These are phyloP conservation scores for Phymastichus coffea DNA, from an alignment of 1,140 invertebrate species.

Conservation along the genomic window DNA sequence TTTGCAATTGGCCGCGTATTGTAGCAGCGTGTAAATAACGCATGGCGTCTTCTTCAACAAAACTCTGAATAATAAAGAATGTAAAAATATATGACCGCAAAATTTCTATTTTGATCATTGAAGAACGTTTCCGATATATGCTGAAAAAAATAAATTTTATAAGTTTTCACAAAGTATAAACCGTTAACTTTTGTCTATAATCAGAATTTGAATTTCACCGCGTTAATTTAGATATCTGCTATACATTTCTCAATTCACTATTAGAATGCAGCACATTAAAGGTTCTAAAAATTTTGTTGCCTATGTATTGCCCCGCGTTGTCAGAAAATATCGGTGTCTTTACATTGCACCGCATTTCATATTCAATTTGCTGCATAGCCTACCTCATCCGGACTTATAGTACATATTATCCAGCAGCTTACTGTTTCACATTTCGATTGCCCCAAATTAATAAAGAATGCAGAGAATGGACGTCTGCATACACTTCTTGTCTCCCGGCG, in stretches of 20 bases:
- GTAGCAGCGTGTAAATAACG: no score
- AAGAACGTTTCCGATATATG: slow-evolving; percentile 40
- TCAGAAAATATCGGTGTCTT: neutral
- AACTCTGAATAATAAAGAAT: no score
- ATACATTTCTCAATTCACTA: slow-evolving; percentile 47
- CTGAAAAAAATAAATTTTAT: slow-evolving; percentile 38
- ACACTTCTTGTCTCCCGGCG: no score
- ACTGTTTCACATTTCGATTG: slow-evolving; percentile 35
- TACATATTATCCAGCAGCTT: slow-evolving; percentile 25
- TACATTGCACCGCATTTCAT: slow-evolving; percentile 15
- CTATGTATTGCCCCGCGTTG: slow-evolving; percentile 30
- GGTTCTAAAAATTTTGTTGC: slow-evolving; percentile 34
- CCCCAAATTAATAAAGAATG: no score
- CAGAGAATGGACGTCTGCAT: no score
- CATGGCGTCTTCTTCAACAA: no score
- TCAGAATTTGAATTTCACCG: slow-evolving; percentile 36
- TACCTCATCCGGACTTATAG: slow-evolving; percentile 33
- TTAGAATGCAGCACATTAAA: slow-evolving; percentile 38
- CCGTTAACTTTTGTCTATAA: slow-evolving; percentile 43
- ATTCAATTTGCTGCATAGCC: slow-evolving; percentile 21
- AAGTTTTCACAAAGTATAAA: slow-evolving; percentile 51
- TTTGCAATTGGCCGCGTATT: no score
- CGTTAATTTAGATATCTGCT: slow-evolving; percentile 36
- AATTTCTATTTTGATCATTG: no score
- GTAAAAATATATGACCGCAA: no score